phyloP scores from a whole-genome alignment of 2,888 invertebrate species.

The Sarcophaga rosellei region DNA sequence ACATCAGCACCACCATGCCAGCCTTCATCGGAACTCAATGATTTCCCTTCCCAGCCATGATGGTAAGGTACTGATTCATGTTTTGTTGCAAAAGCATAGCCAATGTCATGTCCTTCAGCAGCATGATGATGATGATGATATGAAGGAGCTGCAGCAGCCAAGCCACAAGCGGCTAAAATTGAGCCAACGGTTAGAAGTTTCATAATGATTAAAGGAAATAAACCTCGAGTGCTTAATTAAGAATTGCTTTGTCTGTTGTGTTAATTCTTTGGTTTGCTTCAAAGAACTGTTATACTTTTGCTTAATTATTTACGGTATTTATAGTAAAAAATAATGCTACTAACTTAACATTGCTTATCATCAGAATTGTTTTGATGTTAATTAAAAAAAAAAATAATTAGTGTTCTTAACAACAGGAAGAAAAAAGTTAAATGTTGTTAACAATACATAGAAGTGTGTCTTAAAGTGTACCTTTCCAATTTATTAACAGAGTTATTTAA shows the following conservation, averaged over 20 bases:
- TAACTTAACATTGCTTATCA: no score
- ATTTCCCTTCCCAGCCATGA: conserved; percentile 18
- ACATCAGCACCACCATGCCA: conserved; percentile 58
- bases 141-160: conserved; percentile 18
- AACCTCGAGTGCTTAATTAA: not conserved
- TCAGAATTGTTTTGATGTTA: no score
- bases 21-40: conserved; percentile 21
- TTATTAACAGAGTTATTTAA: no score
- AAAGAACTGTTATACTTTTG: conserved; percentile 27
- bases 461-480: no score
- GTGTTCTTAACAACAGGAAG: no score
- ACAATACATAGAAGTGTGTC: no score
- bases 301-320: not conserved
- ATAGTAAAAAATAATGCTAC: no score
- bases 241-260: not conserved
- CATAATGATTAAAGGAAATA: not conserved
- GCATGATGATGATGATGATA: conserved; percentile 50
- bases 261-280: not conserved
- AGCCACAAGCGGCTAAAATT: conserved; percentile 20
- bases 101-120: conserved; percentile 9
- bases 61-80: conserved; percentile 70
- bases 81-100: conserved; percentile 70
- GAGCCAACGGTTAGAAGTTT: conserved; percentile 22
- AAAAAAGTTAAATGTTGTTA: no score
- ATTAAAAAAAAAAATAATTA: no score